Conservation (phyloP, 1,140 invertebrate genomes). For the Aphis craccivora region DNA sequence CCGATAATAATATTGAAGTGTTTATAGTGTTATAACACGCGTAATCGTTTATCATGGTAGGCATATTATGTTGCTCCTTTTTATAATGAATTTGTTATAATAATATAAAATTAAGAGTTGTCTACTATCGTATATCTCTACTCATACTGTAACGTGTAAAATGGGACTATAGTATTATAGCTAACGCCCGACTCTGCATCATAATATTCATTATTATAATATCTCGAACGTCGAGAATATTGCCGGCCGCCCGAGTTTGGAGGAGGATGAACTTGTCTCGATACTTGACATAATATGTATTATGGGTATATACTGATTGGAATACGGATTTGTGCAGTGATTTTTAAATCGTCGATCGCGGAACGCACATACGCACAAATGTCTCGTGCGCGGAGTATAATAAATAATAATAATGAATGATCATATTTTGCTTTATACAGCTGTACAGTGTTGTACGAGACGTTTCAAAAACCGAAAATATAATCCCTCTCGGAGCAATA, state of each 20-base stretch:
- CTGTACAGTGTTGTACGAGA: not conserved
- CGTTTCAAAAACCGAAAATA: constrained; percentile 25
- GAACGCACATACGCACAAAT: not conserved
- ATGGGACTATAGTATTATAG: too few relatives aligned
- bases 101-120: not conserved
- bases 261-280: not conserved
- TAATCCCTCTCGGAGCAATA: constrained; percentile 32
- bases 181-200: not conserved
- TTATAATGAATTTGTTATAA: not conserved
- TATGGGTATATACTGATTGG: not conserved
- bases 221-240: not conserved
- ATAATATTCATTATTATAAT: not conserved
- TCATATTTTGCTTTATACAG: not conserved
- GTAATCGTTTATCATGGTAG: not conserved
- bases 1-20: not conserved
- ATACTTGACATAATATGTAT: not conserved
- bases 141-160: not conserved
- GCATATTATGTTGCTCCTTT: not conserved
- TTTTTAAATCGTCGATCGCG: not conserved
- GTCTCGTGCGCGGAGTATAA: not conserved
- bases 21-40: not conserved
- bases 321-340: constrained; percentile 1
- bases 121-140: not conserved
- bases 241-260: not conserved
- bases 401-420: not conserved